A percentile compares a stretch with the other conserved stretches of the same genome.
phyloP scores from a whole-genome alignment of 2,797 vertebrate species.

The Prionace glauca region DNA sequence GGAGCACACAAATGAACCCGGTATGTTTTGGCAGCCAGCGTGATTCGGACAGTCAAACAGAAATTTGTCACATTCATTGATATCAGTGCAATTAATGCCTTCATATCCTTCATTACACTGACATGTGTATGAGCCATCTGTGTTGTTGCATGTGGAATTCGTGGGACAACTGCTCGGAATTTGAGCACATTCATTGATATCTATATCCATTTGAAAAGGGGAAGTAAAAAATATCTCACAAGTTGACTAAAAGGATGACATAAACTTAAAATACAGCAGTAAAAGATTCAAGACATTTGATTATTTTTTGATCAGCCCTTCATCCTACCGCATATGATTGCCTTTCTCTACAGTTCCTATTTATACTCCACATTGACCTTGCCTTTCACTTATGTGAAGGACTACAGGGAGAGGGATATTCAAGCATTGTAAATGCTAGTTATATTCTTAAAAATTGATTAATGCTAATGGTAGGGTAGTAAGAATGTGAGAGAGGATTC shows the following conservation, averaged over 20 bases:
- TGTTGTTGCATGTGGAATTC: not conserved
- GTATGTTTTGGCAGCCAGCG: not conserved
- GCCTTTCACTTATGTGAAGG: not conserved
- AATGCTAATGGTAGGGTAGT: not conserved
- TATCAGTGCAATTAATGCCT: conserved; percentile 7
- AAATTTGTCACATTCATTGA: conserved; percentile 5
- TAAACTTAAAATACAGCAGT: not conserved
- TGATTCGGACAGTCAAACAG: not conserved
- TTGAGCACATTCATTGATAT: conserved; percentile 12
- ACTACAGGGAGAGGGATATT: not conserved
- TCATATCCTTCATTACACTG: conserved; percentile 7
- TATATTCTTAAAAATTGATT: not conserved
- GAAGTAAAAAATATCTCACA: not conserved
- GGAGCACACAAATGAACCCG: not conserved
- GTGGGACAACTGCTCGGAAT: not conserved
- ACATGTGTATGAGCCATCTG: not conserved
- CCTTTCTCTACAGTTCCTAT: not conserved
- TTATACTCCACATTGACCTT: not conserved
- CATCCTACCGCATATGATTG: not conserved
- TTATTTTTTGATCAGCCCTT: not conserved
- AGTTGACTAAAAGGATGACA: not conserved
- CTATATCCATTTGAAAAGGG: not conserved
- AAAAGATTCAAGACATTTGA: not conserved
- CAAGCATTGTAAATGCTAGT: not conserved
- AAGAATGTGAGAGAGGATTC: not conserved